Evolutionary conservation across 92 coral and sea anemone species (phyloP), one percentile per base, ranked within the genome.

Genomic region (Porites divaricata): DNA sequence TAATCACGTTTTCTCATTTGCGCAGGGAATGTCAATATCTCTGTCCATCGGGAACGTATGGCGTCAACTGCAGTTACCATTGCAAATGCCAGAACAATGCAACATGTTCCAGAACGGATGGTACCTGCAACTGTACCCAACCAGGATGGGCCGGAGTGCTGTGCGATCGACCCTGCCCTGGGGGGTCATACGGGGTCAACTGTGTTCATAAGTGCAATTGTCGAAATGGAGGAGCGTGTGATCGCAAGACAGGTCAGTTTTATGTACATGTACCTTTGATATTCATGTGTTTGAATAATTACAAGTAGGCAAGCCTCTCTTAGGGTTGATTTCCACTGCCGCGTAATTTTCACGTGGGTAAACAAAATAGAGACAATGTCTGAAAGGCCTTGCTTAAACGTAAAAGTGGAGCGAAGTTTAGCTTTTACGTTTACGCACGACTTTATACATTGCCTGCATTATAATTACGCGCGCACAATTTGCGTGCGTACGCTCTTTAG

Each of bases 131-230:
- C 59, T 96, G 99, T 69, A 85, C 89, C 14, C 73, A 26, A 10
- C 94, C 95, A 73, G 99, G 99, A 17, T 77, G 88, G 88, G 91
- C 98, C 20, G 99, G 98, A 48, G 88, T 95, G 25, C 81, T 83
- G 21, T 95, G 99, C 77, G 78, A 91, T 72, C 90, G 87, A 54
- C 97, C 99, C 8, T 96, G 99, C 70, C 90, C 88, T 35, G 89
- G 81, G 72, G 98, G 95, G 1, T 89, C 75, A 79, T 93, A 85
- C 85, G 99, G 99, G 16, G 78, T 75, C 17, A 83, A 85, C 62
- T 96, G 99, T 74, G 21, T 50, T 22, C 80, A 84, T 8, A 78
- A 65, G 52, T 96, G 99, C 88, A 11, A 24, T 17, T 96, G 99
- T 72, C 92, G 84, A 57, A 83, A 72, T 48, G 92, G 92, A 8